These are phyloP conservation scores for Scaptomyza parva DNA, from an alignment of 2,888 invertebrate genomes.

Conservation along the genomic window DNA sequence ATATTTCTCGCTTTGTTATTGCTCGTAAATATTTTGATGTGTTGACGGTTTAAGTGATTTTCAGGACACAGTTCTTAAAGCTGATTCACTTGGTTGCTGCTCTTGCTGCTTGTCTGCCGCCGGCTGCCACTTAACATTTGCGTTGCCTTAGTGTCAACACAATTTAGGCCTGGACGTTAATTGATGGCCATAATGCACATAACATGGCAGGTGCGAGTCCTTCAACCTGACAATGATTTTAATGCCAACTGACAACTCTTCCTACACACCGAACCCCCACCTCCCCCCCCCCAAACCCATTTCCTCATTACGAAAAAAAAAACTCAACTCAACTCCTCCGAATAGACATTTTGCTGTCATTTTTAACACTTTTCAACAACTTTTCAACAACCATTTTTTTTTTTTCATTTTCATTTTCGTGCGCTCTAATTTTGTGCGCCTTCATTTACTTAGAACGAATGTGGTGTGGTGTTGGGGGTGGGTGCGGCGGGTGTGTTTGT, in stretches of 20 bases:
- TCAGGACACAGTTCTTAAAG: conserved; percentile 25
- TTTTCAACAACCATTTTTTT: too few species aligned
- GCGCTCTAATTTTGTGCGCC: conserved; percentile 35
- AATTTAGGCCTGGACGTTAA: conserved; percentile 64
- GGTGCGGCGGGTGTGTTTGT: conserved; percentile 7
- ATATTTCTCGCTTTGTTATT: conserved; percentile 67
- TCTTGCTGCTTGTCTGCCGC: conserved; percentile 10
- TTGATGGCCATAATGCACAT: conserved; percentile 70
- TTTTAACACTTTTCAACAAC: conserved; percentile 64
- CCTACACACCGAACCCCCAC: not conserved
- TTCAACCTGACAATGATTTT: conserved; percentile 70
- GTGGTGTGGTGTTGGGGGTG: conserved; percentile 17
- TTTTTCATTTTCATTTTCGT: not conserved
- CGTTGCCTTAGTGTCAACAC: conserved; percentile 64
- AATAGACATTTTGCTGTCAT: conserved; percentile 60
- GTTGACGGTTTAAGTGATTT: conserved; percentile 47
- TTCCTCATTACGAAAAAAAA: conserved; percentile 1
- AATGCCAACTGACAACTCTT: conserved; percentile 58
- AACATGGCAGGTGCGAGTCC: conserved; percentile 36
- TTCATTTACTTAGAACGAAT: conserved; percentile 62
- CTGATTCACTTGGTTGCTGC: conserved; percentile 8
- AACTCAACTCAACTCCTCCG: conserved; percentile 52
- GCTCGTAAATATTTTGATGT: conserved; percentile 75
- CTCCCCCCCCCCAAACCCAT: not conserved
- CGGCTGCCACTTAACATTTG: conserved; percentile 52